phyloP scores from a whole-genome alignment of 2,113 vertebrate genomes.

The Caracal caracal region DNA sequence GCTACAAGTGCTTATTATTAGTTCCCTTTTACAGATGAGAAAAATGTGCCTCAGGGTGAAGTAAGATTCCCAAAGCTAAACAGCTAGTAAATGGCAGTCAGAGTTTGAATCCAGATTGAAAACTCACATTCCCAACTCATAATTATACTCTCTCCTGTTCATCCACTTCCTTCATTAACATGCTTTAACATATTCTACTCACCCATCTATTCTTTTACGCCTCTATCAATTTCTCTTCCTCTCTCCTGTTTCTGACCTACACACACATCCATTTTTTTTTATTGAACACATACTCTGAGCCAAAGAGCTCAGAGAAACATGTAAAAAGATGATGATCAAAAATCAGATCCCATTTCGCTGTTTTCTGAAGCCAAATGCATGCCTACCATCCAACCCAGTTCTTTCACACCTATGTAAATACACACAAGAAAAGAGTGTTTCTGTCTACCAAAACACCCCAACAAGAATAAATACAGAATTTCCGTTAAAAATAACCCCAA shows the following conservation, averaged over 20 bases:
- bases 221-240: neutral
- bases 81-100: neutral
- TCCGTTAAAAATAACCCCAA: neutral
- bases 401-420: neutral
- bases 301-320: neutral
- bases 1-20: neutral
- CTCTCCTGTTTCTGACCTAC: neutral
- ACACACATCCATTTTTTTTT: neutral
- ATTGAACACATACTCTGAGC: neutral
- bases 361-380: neutral
- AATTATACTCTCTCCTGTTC: neutral
- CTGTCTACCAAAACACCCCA: neutral
- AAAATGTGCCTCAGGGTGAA: neutral
- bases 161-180: neutral
- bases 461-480: neutral
- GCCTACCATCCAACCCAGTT: neutral
- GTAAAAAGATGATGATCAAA: neutral
- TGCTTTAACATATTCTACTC: neutral
- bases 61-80: neutral
- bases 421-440: neutral
- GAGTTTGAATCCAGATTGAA: neutral
- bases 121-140: neutral
- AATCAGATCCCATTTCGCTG: neutral
- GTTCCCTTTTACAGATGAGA: neutral
- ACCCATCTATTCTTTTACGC: neutral